Evolutionary conservation across 1,140 invertebrate species (phyloP), one percentile per base, ranked within the genome.

Genomic region (Atta cephalotes): DNA sequence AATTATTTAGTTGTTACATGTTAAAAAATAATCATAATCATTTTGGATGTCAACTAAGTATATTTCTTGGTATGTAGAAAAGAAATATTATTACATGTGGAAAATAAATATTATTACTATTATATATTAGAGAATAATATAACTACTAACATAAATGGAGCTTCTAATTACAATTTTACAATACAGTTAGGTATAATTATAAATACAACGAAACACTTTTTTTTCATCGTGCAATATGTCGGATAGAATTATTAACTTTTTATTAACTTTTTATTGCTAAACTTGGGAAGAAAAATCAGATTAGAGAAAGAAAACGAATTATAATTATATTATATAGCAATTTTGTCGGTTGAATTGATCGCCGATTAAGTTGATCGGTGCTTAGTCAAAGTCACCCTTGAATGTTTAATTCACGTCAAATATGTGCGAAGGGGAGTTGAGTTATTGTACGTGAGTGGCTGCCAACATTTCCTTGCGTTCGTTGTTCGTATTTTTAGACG

Each of bases 401-500:
- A n/a, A 31, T 5, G 16, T 74, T 53, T 74, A 31, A 74, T 56
- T 56, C 10, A n/a, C 45, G 21, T 70, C 70, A 77, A 77, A 45
- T 39, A 56, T 28, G 35, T 14, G 18, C 28, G 39, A 66, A 66
- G 39, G 60, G 21, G 62, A 79, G 35, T 71, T 45, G 31, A 71
- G 68, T 45, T 49, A 58, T 58, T 71, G 53, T 31, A 56, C 10
- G 51, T 18, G 51, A 70, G 49, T 31, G 60, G 35, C n/a, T 51
- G 70, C 70, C 56, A 35, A 62, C 56, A 45, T 74, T 84, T 84
- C 56, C 70, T 63, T 56, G 25, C 70, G 35, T 70, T 70, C 28
- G 80, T 81, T 21, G 39, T 60, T 72, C 56, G 68, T 84, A 84
- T 84, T 84, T 84, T 84, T 84, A 84, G 80, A 84, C 56, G 56